Percentiles rank a stretch among this genome's conserved stretches.
These are phyloP conservation scores for Diabrotica undecimpunctata DNA, from an alignment of 1,140 invertebrate species.

Conservation along the genomic window DNA sequence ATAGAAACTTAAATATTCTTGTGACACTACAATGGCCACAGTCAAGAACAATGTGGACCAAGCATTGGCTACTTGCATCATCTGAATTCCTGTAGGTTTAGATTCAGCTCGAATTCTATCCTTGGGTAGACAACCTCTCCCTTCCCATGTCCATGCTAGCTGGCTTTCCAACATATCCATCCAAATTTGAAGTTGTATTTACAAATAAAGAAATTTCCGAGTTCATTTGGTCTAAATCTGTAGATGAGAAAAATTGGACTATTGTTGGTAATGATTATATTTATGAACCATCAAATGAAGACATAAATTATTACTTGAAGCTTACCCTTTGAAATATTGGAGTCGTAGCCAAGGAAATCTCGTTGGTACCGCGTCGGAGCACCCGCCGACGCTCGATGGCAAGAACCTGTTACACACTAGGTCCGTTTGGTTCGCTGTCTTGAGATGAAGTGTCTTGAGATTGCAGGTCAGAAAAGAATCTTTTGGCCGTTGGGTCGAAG, in stretches of 20 bases:
- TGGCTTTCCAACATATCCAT: conserved; percentile 73
- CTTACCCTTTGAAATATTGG: no score
- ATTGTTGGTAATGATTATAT: conserved; percentile 55
- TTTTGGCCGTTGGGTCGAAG: no score
- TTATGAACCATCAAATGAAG: conserved; percentile 55
- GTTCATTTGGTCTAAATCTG: conserved; percentile 68
- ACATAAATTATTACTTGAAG: conserved; percentile 66
- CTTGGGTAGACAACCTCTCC: conserved; percentile 59
- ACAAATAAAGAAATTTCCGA: conserved; percentile 54
- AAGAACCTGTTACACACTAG: no score
- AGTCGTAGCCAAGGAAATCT: no score
- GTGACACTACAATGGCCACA: conserved; percentile 69
- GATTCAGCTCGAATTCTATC: conserved; percentile 85
- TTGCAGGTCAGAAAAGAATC: no score
- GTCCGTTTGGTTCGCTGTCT: no score
- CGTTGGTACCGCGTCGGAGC: no score
- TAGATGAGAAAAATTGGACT: conserved; percentile 54
- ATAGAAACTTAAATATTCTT: conserved; percentile 81
- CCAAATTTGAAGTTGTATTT: conserved; percentile 64
- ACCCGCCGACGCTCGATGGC: no score
- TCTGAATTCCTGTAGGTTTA: conserved; percentile 81
- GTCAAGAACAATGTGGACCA: conserved; percentile 74
- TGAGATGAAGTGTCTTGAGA: no score
- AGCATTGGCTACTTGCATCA: conserved; percentile 95
- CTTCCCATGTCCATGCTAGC: conserved; percentile 69